phyloP scores from a whole-genome alignment of 2,888 invertebrate genomes.

The Drosophila birchii region DNA sequence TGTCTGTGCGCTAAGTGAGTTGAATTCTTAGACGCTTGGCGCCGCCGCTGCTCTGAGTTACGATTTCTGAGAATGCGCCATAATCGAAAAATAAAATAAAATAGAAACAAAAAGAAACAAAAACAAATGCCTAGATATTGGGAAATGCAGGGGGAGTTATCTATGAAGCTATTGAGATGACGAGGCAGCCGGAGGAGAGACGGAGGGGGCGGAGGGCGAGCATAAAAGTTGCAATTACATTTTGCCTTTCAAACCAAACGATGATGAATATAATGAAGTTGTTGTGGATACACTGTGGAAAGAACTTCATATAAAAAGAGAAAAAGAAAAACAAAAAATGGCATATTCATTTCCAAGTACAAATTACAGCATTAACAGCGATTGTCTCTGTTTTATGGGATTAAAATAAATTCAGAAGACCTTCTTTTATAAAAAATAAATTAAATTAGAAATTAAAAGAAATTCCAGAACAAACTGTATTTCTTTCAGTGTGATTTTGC shows the following conservation, averaged over 20 bases:
- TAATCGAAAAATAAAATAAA: conserved; percentile 24
- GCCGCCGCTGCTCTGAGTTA: conserved; percentile 46
- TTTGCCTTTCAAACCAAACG: conserved; percentile 35
- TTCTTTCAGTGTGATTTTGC: conserved; percentile 8
- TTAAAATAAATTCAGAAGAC: background rate
- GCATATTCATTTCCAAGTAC: too few species aligned
- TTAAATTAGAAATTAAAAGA: background rate
- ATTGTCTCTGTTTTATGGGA: background rate
- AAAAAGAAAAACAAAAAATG: too few species aligned
- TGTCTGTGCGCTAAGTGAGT: conserved; percentile 29
- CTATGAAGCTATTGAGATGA: conserved; percentile 7
- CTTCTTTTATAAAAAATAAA: background rate
- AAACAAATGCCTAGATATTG: conserved; percentile 14
- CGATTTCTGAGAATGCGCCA: conserved; percentile 34
- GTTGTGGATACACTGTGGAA: conserved; percentile 13
- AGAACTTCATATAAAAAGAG: too few species aligned
- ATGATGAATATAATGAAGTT: conserved; percentile 51
- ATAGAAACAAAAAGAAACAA: background rate
- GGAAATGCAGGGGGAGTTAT: conserved; percentile 10
- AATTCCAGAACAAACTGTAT: background rate
- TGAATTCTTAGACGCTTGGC: conserved; percentile 41
- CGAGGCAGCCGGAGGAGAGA: background rate
- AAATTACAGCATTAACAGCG: too few species aligned
- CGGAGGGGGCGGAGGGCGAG: background rate
- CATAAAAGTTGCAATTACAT: conserved; percentile 53